Base-by-base conservation (phyloP, 2,113 vertebrate genomes). In the Antechinus stuartii region DNA sequence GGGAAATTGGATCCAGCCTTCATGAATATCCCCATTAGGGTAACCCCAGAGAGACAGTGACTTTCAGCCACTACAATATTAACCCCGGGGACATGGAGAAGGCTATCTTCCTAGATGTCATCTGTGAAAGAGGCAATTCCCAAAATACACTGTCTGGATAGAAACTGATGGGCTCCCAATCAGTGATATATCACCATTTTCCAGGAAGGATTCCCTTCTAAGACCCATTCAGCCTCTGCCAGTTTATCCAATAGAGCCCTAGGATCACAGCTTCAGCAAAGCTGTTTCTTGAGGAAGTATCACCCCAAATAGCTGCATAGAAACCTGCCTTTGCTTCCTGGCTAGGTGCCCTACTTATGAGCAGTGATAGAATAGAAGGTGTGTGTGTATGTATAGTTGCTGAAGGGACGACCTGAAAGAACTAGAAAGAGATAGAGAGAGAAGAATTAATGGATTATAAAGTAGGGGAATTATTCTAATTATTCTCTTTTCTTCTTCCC, bases 71-170 rank as follows among this genome's bases (percentile, higher is more conserved):
- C 50, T 52, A 95, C 91, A 19, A 35, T 42, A 76, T 76, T 24
- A 92, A 46, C 12, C 93, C 52, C 30, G 91, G 76, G 2, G 68
- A 89, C 57, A 35, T 54, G 61, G 55, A 0, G 57, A 90, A 94
- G 24, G 76, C 84, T 49, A 0, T 94, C 46, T 90, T 12, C 54
- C 91, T 91, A 92, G 94, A 49, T 90, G 89, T 93, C 89, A 10
- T 57, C 91, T 89, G 7, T 68, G 46, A 91, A 2, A 2, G 30
- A n/a, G 30, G 23, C 52, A 89, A 30, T 11, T 52, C 35, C 8
- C 95, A 94, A 52, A 61, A 23, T 25, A 92, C 35, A 90, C 91
- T 93, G 52, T 49, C 55, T 54, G 90, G 89, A 91, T 94, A 90
- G 90, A 27, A 92, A 12, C 50, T 42, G 92, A 35, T 47, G 90